These are phyloP conservation scores for Rousettus madagascariensis DNA, from an alignment of 2,797 vertebrate species.

Conservation along the genomic window DNA sequence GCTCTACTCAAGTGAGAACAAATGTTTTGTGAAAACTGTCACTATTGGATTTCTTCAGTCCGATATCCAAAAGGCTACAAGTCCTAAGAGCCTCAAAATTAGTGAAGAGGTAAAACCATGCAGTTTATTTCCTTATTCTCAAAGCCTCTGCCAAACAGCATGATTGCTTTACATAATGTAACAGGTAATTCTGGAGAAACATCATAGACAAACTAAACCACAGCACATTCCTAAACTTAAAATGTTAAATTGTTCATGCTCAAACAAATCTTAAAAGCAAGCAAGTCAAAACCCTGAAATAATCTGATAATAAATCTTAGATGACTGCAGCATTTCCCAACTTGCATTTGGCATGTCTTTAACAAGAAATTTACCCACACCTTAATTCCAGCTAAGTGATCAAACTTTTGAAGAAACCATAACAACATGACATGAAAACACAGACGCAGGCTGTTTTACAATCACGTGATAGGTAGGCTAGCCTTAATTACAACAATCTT, in stretches of 20 bases:
- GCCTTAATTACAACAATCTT: constrained; percentile 43
- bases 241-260: constrained; percentile 65
- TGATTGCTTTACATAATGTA: constrained; percentile 43
- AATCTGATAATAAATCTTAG: constrained; percentile 62
- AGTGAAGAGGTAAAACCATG: neutral
- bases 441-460: constrained; percentile 31
- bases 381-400: constrained; percentile 68
- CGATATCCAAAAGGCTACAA: neutral
- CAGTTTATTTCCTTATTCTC: constrained; percentile 28
- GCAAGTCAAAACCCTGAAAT: constrained; percentile 62
- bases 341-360: constrained; percentile 58
- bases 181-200: constrained; percentile 42
- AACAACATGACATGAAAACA: constrained; percentile 50
- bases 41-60: neutral
- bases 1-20: neutral
- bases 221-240: constrained; percentile 58
- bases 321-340: constrained; percentile 55
- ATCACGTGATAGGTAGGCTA: neutral
- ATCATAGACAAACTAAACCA: constrained; percentile 46
- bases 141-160: constrained; percentile 45
- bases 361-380: constrained; percentile 64
- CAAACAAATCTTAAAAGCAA: constrained; percentile 65
- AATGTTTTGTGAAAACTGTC: constrained; percentile 35
- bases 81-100: neutral
- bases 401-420: constrained; percentile 56